These are phyloP conservation scores for Glaucomys volans DNA, from an alignment of 2,113 vertebrate species.

Conservation along the genomic window DNA sequence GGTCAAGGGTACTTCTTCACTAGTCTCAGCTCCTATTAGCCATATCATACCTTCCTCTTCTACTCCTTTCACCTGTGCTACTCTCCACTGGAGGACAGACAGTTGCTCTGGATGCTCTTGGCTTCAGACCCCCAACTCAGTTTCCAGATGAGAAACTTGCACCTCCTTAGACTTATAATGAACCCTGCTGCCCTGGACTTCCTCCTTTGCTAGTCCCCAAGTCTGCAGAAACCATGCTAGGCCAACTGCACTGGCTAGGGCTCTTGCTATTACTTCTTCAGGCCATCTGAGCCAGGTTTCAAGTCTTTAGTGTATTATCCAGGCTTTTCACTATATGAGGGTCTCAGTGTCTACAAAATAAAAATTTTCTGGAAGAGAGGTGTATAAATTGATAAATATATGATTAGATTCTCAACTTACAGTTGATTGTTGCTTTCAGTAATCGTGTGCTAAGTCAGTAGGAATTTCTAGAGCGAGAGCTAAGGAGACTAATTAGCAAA, in stretches of 20 bases:
- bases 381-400: background rate
- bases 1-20: background rate
- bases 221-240: background rate
- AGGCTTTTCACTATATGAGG: background rate
- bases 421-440: background rate
- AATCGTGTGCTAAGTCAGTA: conserved; percentile 44
- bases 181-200: background rate
- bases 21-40: background rate
- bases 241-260: background rate
- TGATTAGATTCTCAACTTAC: conserved; percentile 35
- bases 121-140: background rate
- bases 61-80: background rate
- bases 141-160: background rate
- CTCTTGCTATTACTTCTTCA: background rate
- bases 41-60: too few relatives aligned
- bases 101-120: background rate
- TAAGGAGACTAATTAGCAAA: conserved; percentile 59
- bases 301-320: background rate
- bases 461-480: conserved; percentile 38
- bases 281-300: background rate
- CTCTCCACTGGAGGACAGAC: background rate
- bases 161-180: background rate
- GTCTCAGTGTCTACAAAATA: conserved; percentile 17
- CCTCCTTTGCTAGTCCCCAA: background rate
- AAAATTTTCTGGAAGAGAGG: conserved; percentile 7